Conservation (phyloP, 2,888 invertebrate species). For the Cetonia aurata region DNA sequence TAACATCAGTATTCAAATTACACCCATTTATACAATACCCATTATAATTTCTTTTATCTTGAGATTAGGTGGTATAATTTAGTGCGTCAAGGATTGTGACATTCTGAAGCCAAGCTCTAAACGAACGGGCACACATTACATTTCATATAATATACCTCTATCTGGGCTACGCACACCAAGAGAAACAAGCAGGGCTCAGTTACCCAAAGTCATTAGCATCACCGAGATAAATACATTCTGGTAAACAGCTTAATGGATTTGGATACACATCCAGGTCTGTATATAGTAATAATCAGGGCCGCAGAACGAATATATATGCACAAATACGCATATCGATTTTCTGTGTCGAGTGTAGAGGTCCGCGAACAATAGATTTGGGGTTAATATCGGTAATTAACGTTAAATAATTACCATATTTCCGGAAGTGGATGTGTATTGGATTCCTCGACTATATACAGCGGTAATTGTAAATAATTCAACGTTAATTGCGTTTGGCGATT, state of each 20-base stretch:
- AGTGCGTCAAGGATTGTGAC: too few relatives aligned
- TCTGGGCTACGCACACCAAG: not conserved
- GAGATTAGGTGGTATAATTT: not conserved
- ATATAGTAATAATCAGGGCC: not conserved
- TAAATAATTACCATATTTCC: constrained; percentile 7
- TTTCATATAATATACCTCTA: too few relatives aligned
- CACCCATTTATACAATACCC: too few relatives aligned
- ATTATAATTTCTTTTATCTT: too few relatives aligned
- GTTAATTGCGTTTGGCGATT: not conserved
- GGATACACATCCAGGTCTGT: not conserved
- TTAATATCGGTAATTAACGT: not conserved
- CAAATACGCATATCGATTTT: not conserved
- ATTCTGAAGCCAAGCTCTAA: too few relatives aligned
- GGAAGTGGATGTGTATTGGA: not conserved
- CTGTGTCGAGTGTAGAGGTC: too few relatives aligned
- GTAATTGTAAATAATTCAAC: not conserved
- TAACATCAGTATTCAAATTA: too few relatives aligned
- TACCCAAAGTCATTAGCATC: not conserved
- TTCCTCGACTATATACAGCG: not conserved
- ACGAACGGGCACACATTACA: too few relatives aligned
- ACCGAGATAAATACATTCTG: not conserved
- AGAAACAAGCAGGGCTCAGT: not conserved
- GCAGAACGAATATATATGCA: too few relatives aligned
- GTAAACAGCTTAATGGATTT: not conserved
- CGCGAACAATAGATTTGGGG: not conserved